Conservation (phyloP, 2,797 vertebrate genomes). For the Microctenopoma lineatum region DNA sequence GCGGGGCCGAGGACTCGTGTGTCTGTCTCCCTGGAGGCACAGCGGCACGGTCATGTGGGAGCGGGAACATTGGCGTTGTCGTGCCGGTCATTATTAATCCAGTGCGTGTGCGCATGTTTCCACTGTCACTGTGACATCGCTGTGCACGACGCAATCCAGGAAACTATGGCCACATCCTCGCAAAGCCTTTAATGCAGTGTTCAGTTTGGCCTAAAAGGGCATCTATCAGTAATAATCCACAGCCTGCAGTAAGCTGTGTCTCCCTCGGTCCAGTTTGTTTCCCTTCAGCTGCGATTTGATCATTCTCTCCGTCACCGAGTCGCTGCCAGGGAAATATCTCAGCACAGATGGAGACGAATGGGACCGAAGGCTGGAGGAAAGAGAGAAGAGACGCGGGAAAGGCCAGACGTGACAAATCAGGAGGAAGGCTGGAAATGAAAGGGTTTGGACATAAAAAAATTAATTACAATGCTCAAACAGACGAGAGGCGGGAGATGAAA, state of each 20-base stretch:
- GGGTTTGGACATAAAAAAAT: too few relatives aligned
- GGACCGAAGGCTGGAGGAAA: conserved; percentile 43
- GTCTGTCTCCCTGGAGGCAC: conserved; percentile 17
- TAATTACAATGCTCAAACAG: neutral
- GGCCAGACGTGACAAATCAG: conserved; percentile 29
- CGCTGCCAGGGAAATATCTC: conserved; percentile 47
- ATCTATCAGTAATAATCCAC: conserved; percentile 72
- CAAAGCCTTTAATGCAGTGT: conserved; percentile 74
- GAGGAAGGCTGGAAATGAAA: conserved; percentile 33
- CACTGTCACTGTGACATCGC: conserved; percentile 27
- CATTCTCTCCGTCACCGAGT: conserved; percentile 43
- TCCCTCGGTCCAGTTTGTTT: conserved; percentile 31
- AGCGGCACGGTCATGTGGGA: conserved; percentile 36
- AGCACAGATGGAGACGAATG: conserved; percentile 63
- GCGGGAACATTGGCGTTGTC: conserved; percentile 31
- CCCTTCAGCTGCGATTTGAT: conserved; percentile 43
- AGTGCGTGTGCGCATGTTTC: conserved; percentile 37
- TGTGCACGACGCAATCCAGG: conserved; percentile 55
- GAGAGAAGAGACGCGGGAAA: conserved; percentile 13
- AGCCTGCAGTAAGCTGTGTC: conserved; percentile 41
- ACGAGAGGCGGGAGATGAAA: conserved; percentile 42
- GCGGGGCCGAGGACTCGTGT: conserved; percentile 1
- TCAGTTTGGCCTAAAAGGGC: conserved; percentile 61
- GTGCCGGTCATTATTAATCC: conserved; percentile 39
- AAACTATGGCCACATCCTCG: conserved; percentile 55